Conservation (phyloP, 2,797 vertebrate species). For the Ctenosaura bakeri region DNA sequence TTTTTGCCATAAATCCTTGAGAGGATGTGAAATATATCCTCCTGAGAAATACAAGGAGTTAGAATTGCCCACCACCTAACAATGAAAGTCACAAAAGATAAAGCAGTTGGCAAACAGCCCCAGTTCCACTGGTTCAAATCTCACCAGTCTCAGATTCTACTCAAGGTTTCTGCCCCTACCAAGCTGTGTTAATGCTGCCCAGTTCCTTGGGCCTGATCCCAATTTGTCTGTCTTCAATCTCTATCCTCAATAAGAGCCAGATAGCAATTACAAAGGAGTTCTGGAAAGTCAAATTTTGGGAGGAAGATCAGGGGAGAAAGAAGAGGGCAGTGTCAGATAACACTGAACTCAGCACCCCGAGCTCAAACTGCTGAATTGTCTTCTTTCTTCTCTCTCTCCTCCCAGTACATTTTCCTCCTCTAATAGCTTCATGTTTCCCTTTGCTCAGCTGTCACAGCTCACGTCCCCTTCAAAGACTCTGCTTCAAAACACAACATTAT, state of each 20-base stretch:
- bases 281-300: slow-evolving; percentile 13
- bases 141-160: not conserved
- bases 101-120: not conserved
- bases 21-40: not conserved
- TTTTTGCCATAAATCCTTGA: not conserved
- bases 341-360: slow-evolving; percentile 44
- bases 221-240: not conserved
- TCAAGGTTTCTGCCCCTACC: not conserved
- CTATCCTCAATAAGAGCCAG: not conserved
- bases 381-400: slow-evolving; percentile 10
- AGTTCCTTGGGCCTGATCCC: not conserved
- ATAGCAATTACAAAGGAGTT: not conserved
- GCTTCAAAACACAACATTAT: slow-evolving; percentile 34
- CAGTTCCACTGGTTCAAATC: not conserved
- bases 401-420: slow-evolving; percentile 31
- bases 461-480: slow-evolving; percentile 39
- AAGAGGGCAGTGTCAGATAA: slow-evolving; percentile 37
- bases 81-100: not conserved
- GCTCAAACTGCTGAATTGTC: slow-evolving; percentile 36
- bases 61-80: not conserved
- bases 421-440: slow-evolving; percentile 45
- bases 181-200: too few relatives aligned
- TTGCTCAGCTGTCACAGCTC: slow-evolving; percentile 43
- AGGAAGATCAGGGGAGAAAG: slow-evolving; percentile 19
- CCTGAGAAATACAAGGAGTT: not conserved